Evolutionary conservation across 2,113 vertebrate species (phyloP).

Genomic region (Esox niger): DNA sequence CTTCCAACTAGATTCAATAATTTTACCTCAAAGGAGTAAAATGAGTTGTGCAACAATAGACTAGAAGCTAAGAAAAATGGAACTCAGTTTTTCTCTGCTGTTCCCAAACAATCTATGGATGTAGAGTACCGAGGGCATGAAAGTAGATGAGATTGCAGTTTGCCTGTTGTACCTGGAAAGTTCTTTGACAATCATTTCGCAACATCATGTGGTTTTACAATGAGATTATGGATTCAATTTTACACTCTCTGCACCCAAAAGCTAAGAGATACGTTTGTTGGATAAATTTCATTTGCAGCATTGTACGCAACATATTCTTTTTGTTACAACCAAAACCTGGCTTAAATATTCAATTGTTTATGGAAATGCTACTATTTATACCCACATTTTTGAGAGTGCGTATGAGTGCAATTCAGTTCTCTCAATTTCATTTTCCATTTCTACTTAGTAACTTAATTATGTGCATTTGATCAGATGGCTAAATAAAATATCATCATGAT

Average conservation of each 20-base stretch:
- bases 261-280: background rate
- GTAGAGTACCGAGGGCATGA: background rate
- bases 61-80: background rate
- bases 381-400: background rate
- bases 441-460: background rate
- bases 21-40: background rate
- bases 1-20: background rate
- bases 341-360: background rate
- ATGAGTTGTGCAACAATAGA: background rate
- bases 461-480: background rate
- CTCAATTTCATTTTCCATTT: background rate
- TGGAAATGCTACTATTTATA: background rate
- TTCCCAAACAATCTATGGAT: background rate
- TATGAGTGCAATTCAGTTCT: background rate
- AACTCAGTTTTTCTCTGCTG: background rate
- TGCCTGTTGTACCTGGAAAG: background rate
- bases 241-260: background rate
- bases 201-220: conserved; percentile 1
- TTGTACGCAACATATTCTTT: background rate
- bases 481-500: background rate
- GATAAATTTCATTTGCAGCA: background rate
- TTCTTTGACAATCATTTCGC: background rate
- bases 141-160: background rate
- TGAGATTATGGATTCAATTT: background rate
- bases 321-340: background rate